Conservation (phyloP, 2,888 invertebrate species). For the Clostera curtula region DNA sequence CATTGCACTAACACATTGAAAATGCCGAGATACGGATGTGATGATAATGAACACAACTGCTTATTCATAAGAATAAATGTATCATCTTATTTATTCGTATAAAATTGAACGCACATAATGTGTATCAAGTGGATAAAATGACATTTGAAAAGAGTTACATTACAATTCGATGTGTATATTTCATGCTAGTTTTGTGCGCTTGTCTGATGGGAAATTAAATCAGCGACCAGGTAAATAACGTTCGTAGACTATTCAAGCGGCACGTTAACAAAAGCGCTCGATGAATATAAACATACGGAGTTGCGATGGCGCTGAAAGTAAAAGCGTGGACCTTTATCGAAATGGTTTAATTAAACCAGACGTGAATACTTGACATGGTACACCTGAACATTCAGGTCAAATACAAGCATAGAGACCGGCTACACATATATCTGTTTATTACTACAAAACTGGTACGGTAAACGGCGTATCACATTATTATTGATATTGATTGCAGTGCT, state of each 20-base stretch:
- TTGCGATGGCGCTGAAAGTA: conserved; percentile 25
- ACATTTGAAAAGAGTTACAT: conserved; percentile 18
- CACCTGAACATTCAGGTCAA: conserved; percentile 10
- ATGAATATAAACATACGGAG: conserved; percentile 24
- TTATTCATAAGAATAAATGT: conserved; percentile 10
- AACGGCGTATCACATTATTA: conserved; percentile 15
- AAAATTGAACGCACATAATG: conserved; percentile 12
- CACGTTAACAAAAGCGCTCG: conserved; percentile 27
- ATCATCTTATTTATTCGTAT: conserved; percentile 12
- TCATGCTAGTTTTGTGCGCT: conserved; percentile 21
- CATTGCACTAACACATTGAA: conserved; percentile 19
- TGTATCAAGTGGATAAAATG: conserved; percentile 15
- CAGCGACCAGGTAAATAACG: conserved; percentile 22
- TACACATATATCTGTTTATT: conserved; percentile 12
- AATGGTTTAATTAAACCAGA: conserved; percentile 20
- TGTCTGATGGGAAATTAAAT: conserved; percentile 32
- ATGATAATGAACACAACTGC: conserved; percentile 10
- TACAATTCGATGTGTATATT: conserved; percentile 18
- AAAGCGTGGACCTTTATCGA: conserved; percentile 20
- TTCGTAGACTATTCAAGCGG: conserved; percentile 15
- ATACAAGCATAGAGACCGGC: conserved; percentile 7
- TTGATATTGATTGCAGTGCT: conserved; percentile 10
- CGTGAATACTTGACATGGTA: conserved; percentile 6
- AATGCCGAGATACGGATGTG: conserved; percentile 8
- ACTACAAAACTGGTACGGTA: conserved; percentile 11